These are phyloP conservation scores for Apis laboriosa DNA, from an alignment of 1,140 invertebrate genomes.

Conservation along the genomic window DNA sequence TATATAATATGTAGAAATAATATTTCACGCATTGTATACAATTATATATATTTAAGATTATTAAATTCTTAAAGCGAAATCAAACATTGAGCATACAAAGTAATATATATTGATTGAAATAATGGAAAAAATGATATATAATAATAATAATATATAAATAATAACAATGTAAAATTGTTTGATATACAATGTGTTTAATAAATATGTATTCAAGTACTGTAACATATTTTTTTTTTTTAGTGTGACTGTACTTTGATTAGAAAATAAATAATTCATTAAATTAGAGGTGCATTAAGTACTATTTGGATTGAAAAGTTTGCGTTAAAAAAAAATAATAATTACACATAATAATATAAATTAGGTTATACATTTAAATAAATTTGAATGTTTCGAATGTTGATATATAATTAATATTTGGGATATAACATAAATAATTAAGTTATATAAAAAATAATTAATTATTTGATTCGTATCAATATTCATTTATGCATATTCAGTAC, in stretches of 20 bases:
- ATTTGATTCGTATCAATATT: too few relatives aligned
- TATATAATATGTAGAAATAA: too few relatives aligned
- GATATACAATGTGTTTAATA: neutral
- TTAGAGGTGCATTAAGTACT: neutral
- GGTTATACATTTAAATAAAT: neutral
- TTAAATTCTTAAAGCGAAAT: too few relatives aligned
- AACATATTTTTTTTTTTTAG: too few relatives aligned
- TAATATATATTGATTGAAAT: too few relatives aligned
- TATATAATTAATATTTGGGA: neutral
- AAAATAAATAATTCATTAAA: slow-evolving; percentile 8
- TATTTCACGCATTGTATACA: too few relatives aligned
- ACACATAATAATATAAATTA: neutral
- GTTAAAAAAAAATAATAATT: neutral
- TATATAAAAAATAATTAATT: neutral
- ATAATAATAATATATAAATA: too few relatives aligned
- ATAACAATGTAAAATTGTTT: too few relatives aligned
- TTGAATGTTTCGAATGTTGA: neutral
- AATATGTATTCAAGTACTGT: neutral
- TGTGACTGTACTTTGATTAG: too few relatives aligned
- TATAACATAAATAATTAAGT: slow-evolving; percentile 2
- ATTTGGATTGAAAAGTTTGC: neutral
- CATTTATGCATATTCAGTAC: neutral
- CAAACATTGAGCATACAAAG: too few relatives aligned
- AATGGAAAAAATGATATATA: too few relatives aligned
- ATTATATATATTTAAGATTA: too few relatives aligned